These are phyloP conservation scores for Anser brachyrhynchus DNA, from an alignment of 2,113 vertebrate species.

Conservation along the genomic window DNA sequence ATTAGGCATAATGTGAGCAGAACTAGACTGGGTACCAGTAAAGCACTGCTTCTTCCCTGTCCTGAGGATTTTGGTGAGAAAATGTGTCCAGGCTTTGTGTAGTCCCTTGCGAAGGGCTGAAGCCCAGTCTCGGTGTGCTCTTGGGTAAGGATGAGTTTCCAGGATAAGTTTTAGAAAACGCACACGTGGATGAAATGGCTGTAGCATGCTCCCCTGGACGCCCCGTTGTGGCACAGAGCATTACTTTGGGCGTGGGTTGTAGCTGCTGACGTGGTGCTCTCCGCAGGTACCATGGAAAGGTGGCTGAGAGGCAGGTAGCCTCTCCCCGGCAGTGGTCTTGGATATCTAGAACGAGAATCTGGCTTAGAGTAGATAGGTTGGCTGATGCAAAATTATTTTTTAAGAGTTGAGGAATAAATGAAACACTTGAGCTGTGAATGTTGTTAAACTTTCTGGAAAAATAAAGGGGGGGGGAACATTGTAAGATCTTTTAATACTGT, in stretches of 20 bases:
- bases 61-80: neutral
- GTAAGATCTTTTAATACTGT: neutral
- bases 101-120: neutral
- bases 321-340: neutral
- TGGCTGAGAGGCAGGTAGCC: neutral
- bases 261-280: neutral
- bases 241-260: conserved; percentile 4
- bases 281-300: neutral
- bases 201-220: neutral
- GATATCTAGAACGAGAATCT: neutral
- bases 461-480: neutral
- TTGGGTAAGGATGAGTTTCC: neutral
- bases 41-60: neutral
- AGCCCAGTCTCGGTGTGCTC: rapidly evolving
- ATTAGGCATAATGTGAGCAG: neutral
- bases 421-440: neutral
- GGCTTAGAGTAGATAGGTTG: neutral
- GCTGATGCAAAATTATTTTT: neutral
- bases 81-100: neutral
- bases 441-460: neutral
- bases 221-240: neutral
- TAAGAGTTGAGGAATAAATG: neutral
- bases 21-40: neutral
- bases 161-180: neutral
- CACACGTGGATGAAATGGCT: neutral